Base-by-base conservation (phyloP, 2,797 vertebrate genomes). In the Monodelphis domestica region DNA sequence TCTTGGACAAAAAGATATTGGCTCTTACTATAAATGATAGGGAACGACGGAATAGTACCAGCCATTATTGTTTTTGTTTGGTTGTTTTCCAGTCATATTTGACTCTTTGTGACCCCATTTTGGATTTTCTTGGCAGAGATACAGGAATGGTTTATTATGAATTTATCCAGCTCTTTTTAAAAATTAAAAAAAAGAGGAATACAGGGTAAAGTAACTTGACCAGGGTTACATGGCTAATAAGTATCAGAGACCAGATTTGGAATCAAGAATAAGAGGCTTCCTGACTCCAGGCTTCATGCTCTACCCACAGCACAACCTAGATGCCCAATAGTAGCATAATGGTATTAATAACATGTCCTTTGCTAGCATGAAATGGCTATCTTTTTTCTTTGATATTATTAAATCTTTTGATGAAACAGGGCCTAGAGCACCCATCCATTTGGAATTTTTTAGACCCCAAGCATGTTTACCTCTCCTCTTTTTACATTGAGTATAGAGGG, bases 341-440 rank as follows among this genome's bases (percentile, higher is more conserved):
- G 7, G 3, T 78, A 17, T 24, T 78, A 38, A 78, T 78, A 78
- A 38, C 38, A 38, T 14, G 38, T 78, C 5, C 70, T 78, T 78
- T 78, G 7, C 63, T 78, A 78, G 12, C 4, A 45, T 24, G 6
- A 45, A 24, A 45, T 45, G n/a, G 38, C 38, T 78, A 7, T 78
- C 88, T 88, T 24, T 50, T 59, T 70, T 84, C 38, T 90, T 78
- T 2, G n/a, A 6, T 84, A 38, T 57, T 90, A 53, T 91, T 88
- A 96, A 93, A 54, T 30, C 7, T 89, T 55, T 38, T n/a, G 54
- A 2, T 26, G 89, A 63, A 28, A 94, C 7, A 59, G 51, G 91
- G 6, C 6, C 17, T 95, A 89, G 7, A 95, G 53, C 1, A 12
- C 1, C 89, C 0, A 26, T 90, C 89, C 0, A 26, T 90, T 84